A percentile compares a stretch with the other conserved stretches of the same genome.
These are phyloP conservation scores for Orientallactaga sibirica DNA, from an alignment of 2,797 vertebrate species.

Conservation along the genomic window DNA sequence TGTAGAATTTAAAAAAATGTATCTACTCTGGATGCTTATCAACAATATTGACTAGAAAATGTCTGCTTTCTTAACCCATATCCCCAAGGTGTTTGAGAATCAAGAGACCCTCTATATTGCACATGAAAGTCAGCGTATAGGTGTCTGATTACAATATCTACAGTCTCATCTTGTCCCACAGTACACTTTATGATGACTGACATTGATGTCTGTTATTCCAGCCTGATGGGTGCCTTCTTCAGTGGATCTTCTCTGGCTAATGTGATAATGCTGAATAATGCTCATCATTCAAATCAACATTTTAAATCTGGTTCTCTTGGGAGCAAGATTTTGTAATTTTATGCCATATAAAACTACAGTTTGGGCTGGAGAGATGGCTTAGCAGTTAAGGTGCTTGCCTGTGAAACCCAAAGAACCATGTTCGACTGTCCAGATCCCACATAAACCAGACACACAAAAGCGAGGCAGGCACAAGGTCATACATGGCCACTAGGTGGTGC, in stretches of 20 bases:
- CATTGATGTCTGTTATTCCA: neutral
- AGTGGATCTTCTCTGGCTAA: neutral
- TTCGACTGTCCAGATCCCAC: too few relatives aligned
- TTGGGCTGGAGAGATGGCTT: too few relatives aligned
- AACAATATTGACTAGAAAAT: slow-evolving; percentile 19
- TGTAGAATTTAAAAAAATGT: neutral
- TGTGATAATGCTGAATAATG: neutral
- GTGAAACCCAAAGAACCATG: too few relatives aligned
- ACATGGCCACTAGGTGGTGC: too few relatives aligned
- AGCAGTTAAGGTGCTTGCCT: too few relatives aligned
- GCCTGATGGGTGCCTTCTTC: neutral
- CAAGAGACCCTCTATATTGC: neutral
- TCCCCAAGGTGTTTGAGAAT: neutral
- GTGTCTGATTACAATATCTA: neutral
- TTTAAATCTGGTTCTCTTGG: slow-evolving; percentile 53
- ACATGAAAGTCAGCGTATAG: neutral
- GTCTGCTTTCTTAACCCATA: slow-evolving; percentile 6
- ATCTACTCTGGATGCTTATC: neutral
- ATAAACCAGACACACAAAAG: too few relatives aligned
- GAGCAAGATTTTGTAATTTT: slow-evolving; percentile 50
- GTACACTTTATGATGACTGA: neutral
- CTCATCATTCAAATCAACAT: slow-evolving; percentile 2
- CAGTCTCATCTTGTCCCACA: neutral
- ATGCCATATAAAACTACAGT: neutral
- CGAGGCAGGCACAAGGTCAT: too few relatives aligned